These are phyloP conservation scores for Staurois parvus DNA, from an alignment of 2,797 vertebrate species.

Conservation along the genomic window DNA sequence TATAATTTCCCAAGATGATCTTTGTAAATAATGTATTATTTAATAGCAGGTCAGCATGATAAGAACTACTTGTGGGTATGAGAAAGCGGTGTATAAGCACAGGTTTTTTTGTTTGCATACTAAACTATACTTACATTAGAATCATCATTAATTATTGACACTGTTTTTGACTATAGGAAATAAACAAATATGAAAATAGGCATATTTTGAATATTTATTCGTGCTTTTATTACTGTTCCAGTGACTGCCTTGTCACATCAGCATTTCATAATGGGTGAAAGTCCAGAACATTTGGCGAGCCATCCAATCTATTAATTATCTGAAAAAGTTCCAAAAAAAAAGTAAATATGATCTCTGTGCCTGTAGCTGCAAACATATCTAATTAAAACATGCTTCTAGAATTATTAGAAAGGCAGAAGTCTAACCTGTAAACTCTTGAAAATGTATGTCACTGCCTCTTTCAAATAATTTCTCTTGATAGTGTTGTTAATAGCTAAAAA, in stretches of 20 bases:
- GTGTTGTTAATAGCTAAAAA: neutral
- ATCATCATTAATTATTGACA: constrained; percentile 53
- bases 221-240: neutral
- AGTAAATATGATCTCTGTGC: neutral
- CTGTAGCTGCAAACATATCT: neutral
- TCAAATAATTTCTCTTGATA: neutral
- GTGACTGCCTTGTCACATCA: neutral
- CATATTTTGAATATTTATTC: constrained; percentile 32
- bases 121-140: constrained; percentile 32
- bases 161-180: constrained; percentile 33
- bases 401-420: no score
- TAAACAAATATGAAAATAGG: constrained; percentile 32
- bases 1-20: constrained; percentile 12
- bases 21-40: constrained; percentile 47
- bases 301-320: neutral
- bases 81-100: neutral
- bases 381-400: neutral
- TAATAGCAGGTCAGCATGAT: constrained; percentile 37
- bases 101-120: constrained; percentile 22
- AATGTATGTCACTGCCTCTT: neutral
- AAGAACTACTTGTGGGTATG: neutral
- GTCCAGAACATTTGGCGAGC: neutral
- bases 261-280: neutral
- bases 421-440: neutral
- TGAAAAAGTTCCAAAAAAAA: neutral